phyloP scores from a whole-genome alignment of 2,113 vertebrate species.

The Natator depressus region DNA sequence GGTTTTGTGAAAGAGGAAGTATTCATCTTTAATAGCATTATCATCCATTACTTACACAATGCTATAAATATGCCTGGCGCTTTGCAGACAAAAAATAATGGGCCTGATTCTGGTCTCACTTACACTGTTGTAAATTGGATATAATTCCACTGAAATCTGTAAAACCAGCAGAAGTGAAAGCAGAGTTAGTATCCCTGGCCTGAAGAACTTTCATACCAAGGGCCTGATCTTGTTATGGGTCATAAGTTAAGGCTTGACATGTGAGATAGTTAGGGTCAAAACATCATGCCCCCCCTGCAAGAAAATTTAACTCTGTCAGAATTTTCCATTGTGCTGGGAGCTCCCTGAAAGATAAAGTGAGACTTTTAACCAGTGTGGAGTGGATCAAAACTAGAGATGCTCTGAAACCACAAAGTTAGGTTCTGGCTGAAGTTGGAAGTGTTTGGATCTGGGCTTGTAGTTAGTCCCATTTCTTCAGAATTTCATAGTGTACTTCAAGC shows the following conservation, averaged over 20 bases:
- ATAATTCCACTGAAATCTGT: background rate
- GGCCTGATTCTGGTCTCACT: background rate
- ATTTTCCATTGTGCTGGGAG: background rate
- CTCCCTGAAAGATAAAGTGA: rapidly evolving
- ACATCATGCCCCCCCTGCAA: background rate
- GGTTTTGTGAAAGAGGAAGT: background rate
- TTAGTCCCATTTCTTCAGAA: background rate
- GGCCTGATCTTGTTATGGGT: background rate
- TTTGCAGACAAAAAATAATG: background rate
- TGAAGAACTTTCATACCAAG: background rate
- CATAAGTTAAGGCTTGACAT: background rate
- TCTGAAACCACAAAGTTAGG: background rate
- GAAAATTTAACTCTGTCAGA: background rate
- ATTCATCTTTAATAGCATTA: background rate
- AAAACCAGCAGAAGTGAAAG: background rate
- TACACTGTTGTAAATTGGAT: background rate
- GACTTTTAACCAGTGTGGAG: background rate
- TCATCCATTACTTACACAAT: background rate
- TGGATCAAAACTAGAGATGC: background rate
- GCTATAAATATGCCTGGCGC: background rate
- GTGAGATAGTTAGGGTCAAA: background rate
- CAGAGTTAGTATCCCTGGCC: background rate
- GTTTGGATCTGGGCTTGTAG: background rate
- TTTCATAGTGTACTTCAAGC: background rate
- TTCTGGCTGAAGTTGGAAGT: background rate